Evolutionary conservation across 2,113 vertebrate species (phyloP).

Genomic region (Ploceus nigricollis): DNA sequence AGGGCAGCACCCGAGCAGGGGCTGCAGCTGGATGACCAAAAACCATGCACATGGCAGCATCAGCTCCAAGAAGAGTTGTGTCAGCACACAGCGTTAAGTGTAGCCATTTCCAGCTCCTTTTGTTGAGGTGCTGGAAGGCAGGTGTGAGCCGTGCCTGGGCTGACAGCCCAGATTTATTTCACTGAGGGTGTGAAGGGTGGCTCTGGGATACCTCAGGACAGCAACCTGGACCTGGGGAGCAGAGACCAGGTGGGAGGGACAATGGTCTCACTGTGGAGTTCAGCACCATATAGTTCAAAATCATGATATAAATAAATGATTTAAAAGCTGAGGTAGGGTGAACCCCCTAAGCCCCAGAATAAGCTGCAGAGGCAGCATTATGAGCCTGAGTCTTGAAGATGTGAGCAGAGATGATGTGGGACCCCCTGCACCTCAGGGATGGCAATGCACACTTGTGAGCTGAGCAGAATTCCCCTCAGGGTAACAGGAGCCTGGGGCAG

Average conservation of each 20-base stretch:
- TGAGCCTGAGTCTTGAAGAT: fast-evolving
- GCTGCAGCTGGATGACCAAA: neutral
- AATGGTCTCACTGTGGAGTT: neutral
- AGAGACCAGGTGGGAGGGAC: neutral
- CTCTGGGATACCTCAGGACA: neutral
- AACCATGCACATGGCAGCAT: fast-evolving
- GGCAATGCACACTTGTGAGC: neutral
- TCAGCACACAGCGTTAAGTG: neutral
- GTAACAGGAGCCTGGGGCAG: neutral
- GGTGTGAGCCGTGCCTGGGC: fast-evolving
- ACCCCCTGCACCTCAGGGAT: neutral
- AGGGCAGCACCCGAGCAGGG: neutral
- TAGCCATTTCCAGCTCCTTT: neutral
- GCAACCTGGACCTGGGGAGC: neutral
- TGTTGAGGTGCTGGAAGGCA: neutral
- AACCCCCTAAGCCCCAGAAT: neutral
- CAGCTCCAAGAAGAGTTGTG: neutral
- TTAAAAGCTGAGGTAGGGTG: neutral
- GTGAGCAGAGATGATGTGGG: neutral
- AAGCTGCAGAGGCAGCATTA: neutral
- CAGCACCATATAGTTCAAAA: neutral
- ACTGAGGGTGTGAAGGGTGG: neutral
- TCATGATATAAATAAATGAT: fast-evolving
- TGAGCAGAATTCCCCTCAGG: neutral
- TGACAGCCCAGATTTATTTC: neutral